phyloP scores from a whole-genome alignment of 2,113 vertebrate genomes.

The Tyrannus savana region DNA sequence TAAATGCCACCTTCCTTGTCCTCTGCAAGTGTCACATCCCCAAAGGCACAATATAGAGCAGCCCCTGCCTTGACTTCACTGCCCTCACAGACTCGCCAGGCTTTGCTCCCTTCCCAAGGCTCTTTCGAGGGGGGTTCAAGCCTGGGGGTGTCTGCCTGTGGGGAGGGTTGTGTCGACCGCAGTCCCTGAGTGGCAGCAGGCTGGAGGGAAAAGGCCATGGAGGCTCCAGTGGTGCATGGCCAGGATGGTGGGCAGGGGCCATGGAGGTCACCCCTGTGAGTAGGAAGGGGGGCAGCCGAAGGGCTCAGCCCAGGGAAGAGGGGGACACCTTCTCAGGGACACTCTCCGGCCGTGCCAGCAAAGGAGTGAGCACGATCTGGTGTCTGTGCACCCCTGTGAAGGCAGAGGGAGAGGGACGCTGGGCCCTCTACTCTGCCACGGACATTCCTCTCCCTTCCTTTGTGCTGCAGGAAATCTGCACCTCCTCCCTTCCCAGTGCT shows the following conservation, averaged over 20 bases:
- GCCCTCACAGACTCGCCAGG: fast-evolving
- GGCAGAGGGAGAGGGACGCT: background rate
- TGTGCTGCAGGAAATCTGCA: constrained; percentile 91
- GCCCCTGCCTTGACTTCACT: background rate
- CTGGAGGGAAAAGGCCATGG: background rate
- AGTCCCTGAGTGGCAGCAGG: background rate
- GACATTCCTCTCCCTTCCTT: constrained; percentile 78
- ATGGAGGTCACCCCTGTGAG: fast-evolving
- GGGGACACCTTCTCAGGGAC: background rate
- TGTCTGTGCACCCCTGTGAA: background rate
- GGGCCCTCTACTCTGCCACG: constrained; percentile 30
- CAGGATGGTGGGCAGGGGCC: fast-evolving
- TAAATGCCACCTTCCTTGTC: background rate
- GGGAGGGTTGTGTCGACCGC: background rate
- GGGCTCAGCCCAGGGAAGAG: background rate
- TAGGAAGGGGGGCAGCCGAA: fast-evolving
- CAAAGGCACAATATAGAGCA: fast-evolving
- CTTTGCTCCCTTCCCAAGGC: background rate
- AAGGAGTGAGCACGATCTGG: fast-evolving
- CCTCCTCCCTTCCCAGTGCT: constrained; percentile 87
- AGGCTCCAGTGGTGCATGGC: background rate
- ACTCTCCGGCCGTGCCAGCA: background rate
- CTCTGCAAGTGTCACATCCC: background rate
- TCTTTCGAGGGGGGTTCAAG: fast-evolving
- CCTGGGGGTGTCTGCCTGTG: fast-evolving